Evolutionary conservation across 2,888 invertebrate species (phyloP).

Genomic region (Dascillus cervinus): DNA sequence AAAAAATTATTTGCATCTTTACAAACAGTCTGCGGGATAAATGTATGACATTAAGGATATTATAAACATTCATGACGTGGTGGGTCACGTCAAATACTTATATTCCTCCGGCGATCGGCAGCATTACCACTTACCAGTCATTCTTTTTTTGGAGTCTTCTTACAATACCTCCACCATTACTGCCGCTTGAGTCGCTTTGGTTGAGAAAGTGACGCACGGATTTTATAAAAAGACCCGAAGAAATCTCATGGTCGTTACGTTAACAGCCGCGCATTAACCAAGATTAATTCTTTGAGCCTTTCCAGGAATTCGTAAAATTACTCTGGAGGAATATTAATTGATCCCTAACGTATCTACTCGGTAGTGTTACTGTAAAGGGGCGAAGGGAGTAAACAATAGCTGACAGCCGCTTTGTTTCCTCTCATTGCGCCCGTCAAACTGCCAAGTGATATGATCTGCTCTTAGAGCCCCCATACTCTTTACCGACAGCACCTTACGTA

Average conservation of each 20-base stretch:
- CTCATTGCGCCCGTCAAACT: constrained; percentile 23
- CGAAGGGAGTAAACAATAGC: constrained; percentile 14
- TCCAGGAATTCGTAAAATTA: background rate
- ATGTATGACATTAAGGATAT: no score
- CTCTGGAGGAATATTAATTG: constrained; percentile 3
- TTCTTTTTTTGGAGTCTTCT: background rate
- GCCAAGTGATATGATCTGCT: constrained; percentile 23
- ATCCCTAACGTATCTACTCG: no score
- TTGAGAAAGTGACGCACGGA: no score
- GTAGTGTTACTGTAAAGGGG: background rate
- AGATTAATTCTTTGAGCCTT: constrained; percentile 1
- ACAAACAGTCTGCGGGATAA: no score
- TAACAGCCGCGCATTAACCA: no score
- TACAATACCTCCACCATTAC: constrained; percentile 4
- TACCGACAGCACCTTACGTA: no score
- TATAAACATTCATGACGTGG: constrained; percentile 5
- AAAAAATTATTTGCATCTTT: no score
- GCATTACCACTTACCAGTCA: constrained; percentile 5
- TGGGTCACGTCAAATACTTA: constrained; percentile 10
- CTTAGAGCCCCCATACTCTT: constrained; percentile 8
- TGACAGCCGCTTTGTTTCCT: constrained; percentile 25
- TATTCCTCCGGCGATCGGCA: constrained; percentile 7
- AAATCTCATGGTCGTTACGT: no score
- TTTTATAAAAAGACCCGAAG: no score
- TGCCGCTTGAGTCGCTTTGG: background rate